Evolutionary conservation across 2,113 vertebrate species (phyloP).

Genomic region (Gallinago jamesoni): DNA sequence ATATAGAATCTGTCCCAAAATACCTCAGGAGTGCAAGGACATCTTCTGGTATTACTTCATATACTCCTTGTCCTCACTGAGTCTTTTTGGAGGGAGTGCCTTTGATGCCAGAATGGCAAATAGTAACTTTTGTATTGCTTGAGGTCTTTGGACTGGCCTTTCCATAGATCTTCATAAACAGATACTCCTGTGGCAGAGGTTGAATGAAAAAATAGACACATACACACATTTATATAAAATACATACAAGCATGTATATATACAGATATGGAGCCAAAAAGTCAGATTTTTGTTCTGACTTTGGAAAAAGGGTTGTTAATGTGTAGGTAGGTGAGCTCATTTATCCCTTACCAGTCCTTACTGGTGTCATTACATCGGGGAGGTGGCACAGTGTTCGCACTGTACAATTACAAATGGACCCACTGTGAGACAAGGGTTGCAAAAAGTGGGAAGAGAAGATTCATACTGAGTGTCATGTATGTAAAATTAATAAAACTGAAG

Average conservation of each 20-base stretch:
- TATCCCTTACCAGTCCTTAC: neutral
- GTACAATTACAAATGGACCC: no score
- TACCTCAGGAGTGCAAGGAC: neutral
- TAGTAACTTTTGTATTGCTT: neutral
- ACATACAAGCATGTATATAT: fast-evolving
- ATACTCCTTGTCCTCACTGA: neutral
- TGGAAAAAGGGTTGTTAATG: neutral
- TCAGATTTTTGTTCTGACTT: neutral
- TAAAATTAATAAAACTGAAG: neutral
- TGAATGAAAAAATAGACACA: neutral
- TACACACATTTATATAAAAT: neutral
- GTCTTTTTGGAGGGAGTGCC: neutral
- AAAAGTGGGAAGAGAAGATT: neutral
- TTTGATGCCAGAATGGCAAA: neutral
- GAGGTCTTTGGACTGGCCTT: neutral
- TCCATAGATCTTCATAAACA: neutral
- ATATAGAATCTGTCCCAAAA: neutral
- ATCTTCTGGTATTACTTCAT: neutral
- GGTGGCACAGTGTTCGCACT: neutral
- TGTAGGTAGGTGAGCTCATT: neutral
- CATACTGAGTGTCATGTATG: neutral
- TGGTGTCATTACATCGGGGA: neutral
- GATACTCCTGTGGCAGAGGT: neutral
- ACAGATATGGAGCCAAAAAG: neutral
- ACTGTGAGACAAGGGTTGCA: neutral